Percentiles rank a stretch among this genome's conserved stretches.
Evolutionary conservation across 2,888 invertebrate genomes (phyloP).

Genomic region (Oligia strigilis): DNA sequence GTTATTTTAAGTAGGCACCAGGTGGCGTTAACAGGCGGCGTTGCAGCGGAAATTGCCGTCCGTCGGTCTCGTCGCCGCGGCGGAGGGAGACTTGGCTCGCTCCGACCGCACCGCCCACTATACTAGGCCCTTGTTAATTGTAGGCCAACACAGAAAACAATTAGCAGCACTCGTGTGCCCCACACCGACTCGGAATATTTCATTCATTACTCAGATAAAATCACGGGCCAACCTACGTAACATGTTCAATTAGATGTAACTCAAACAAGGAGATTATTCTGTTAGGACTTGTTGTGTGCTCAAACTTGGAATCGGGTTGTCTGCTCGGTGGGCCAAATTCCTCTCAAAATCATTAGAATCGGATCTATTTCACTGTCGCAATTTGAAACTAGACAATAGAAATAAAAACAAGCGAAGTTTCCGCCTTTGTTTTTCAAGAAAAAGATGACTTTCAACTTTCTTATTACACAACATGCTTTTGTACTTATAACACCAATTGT

Average conservation of each 20-base stretch:
- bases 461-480: conserved; percentile 52
- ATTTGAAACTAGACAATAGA: background rate
- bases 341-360: conserved; percentile 11
- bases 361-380: background rate
- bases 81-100: conserved; percentile 72
- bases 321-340: conserved; percentile 16
- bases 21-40: conserved; percentile 81
- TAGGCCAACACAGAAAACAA: conserved; percentile 82
- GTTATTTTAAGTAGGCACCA: conserved; percentile 79
- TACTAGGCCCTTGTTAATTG: conserved; percentile 78
- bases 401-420: conserved; percentile 6
- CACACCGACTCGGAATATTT: conserved; percentile 66
- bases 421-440: conserved; percentile 29
- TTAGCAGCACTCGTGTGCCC: conserved; percentile 76
- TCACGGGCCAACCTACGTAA: conserved; percentile 58
- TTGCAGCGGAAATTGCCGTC: conserved; percentile 84
- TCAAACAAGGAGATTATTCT: conserved; percentile 58
- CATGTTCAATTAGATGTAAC: conserved; percentile 62
- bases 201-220: conserved; percentile 65
- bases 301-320: conserved; percentile 48
- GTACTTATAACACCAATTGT: conserved; percentile 61
- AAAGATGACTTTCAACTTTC: conserved; percentile 50
- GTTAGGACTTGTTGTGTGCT: conserved; percentile 46
- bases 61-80: conserved; percentile 69
- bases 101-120: conserved; percentile 70